These are phyloP conservation scores for Onchidella celtica DNA, from an alignment of 2,888 invertebrate species.

Conservation along the genomic window DNA sequence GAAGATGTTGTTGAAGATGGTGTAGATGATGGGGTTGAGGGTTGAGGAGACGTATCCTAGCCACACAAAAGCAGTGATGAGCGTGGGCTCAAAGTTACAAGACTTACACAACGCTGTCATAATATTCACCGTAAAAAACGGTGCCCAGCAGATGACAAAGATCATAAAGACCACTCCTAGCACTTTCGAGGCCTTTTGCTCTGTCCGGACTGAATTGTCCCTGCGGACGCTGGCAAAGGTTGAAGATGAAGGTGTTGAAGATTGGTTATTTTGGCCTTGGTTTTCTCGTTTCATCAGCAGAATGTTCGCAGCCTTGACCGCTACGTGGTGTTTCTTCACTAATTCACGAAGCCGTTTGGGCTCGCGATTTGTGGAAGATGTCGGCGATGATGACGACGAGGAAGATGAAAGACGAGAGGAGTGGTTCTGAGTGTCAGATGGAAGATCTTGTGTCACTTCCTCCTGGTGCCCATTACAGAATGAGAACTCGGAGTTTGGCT, in stretches of 20 bases:
- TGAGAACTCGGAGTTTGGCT: conserved; percentile 16
- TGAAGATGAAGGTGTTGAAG: conserved; percentile 19
- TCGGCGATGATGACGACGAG: conserved; percentile 53
- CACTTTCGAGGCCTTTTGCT: conserved; percentile 97
- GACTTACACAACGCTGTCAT: conserved; percentile 85
- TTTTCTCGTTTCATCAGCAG: conserved; percentile 65
- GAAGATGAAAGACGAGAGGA: conserved; percentile 21
- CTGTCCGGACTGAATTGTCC: conserved; percentile 84
- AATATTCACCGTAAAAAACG: conserved; percentile 79
- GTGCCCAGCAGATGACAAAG: conserved; percentile 79
- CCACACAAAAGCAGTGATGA: conserved; percentile 79
- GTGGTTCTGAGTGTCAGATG: conserved; percentile 43
- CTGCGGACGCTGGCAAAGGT: conserved; percentile 46
- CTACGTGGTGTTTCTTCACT: conserved; percentile 74
- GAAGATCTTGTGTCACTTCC: neutral
- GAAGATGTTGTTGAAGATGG: conserved; percentile 79
- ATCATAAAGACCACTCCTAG: conserved; percentile 79
- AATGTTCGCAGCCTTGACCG: conserved; percentile 75
- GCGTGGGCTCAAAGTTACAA: conserved; percentile 84
- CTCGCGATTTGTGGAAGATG: conserved; percentile 39
- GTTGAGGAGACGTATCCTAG: conserved; percentile 79
- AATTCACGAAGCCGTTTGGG: conserved; percentile 63
- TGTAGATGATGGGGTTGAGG: conserved; percentile 80
- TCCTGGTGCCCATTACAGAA: conserved; percentile 36
- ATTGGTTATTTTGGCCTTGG: conserved; percentile 17